Evolutionary conservation across 1,140 invertebrate genomes (phyloP), one percentile per base, ranked within the genome.

Genomic region (Habropoda laboriosa): DNA sequence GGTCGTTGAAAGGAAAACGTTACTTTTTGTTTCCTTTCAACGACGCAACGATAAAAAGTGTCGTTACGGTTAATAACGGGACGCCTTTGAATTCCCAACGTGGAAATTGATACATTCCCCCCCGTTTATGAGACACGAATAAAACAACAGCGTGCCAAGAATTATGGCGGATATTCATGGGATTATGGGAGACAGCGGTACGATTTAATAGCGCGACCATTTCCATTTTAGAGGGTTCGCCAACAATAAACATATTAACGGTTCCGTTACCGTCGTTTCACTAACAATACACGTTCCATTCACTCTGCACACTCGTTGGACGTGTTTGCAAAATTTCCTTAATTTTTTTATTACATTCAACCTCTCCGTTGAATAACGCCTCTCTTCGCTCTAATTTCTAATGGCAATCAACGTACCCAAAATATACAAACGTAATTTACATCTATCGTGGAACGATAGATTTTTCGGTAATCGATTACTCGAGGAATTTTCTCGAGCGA

Each of bases 231-330:
- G 66, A 73, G 49, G 64, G 60, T 38, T 30, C 35, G 67, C 72
- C 63, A 81, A 86, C 79, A 85, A 85, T 85, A 83, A 77, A 86
- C 82, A 81, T 70, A 86, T 78, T 86, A 85, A 86, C 79, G 68
- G 60, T 68, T 45, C 72, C 70, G 57, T 57, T 79, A 64, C 60
- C 74, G 13, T 30, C 66, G 42, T 45, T 40, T 35, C 42, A 79
- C 57, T 71, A 72, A 63, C 74, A 49, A 38, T 42, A 40, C 45
- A 63, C 38, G 77, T 79, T 83, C 77, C 76, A 73, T 68, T 30
- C 42, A 40, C 47, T 45, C 53, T 49, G 45, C n/a, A n/a, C n/a
- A 6, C 45, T 10, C 27, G 42, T 42, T 6, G 7, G 24, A 30
- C 30, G 45, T 51, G 32, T 68, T 66, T 66, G 24, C 24, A 6